Evolutionary conservation across 2,113 vertebrate genomes (phyloP), one percentile per base, ranked within the genome.

Genomic region (Vidua macroura): DNA sequence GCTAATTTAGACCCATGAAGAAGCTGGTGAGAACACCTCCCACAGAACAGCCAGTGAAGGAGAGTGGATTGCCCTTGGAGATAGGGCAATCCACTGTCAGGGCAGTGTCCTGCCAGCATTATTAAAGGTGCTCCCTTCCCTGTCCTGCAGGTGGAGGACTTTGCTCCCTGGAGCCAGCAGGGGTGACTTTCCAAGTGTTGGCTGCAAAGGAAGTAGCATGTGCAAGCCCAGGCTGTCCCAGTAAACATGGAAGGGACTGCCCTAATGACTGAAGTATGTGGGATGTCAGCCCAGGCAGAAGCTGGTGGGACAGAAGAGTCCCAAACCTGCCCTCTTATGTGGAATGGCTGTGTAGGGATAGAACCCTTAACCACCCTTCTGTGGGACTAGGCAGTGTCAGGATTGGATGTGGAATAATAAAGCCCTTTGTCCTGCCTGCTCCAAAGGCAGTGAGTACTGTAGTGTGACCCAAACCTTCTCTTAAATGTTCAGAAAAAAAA

Each of bases 1-100:
- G 63, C n/a, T 85, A 69, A 83, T 80, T 92, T 12, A 67, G 56
- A 68, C 16, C 23, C 13, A 14, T 5, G 48, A 59, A 64, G 52
- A 68, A 43, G 49, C 7, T 60, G 80, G 49, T 86, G 86, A 0
- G 8, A 86, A 33, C 66, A 48, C 21, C 11, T 93, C 75, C 56
- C 31, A 11, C 2, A 1, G 66, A 43, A 15, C 0, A 21, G 17
- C 43, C 1, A 1, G 51, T 35, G 78, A 39, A 39, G 48, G 56
- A 56, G 59, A 13, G 37, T 3, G 25, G 46, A 11, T 35, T 60
- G 27, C 30, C 24, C 56, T 55, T 2, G 10, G 66, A 84, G 74
- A 10, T 3, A 48, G 16, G 28, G 15, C 13, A 33, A 24, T 24
- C 31, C 46, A 24, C 37, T 60, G 9, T 20, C 46, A 52, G 56